A percentile compares a stretch with the other conserved stretches of the same genome.
These are phyloP conservation scores for Turdus rufiventris DNA, from an alignment of 2,113 vertebrate genomes.

Conservation along the genomic window DNA sequence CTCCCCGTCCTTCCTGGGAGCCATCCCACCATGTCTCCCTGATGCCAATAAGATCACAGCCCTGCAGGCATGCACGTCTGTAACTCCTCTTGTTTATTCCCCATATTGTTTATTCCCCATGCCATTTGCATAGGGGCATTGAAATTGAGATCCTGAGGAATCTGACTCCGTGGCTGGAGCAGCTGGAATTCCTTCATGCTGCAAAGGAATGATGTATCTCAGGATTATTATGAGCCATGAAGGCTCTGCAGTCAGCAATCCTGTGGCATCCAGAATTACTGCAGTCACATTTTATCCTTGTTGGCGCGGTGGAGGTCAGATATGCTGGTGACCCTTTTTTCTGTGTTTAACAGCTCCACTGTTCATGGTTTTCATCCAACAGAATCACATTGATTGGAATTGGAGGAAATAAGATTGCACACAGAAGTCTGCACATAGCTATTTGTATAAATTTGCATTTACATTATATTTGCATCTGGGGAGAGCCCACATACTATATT, in stretches of 20 bases:
- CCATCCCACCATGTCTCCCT: not conserved
- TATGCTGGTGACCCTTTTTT: not conserved
- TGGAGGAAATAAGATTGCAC: not conserved
- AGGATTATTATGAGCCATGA: not conserved
- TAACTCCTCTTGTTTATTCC: not conserved
- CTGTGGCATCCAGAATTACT: not conserved
- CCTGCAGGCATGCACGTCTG: accelerated
- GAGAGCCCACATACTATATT: not conserved
- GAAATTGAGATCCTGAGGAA: not conserved
- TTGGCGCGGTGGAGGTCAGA: not conserved
- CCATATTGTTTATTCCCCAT: not conserved
- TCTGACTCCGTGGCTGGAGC: not conserved
- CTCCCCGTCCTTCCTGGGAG: not conserved
- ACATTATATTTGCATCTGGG: slow-evolving; percentile 16
- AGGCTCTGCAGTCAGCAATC: not conserved
- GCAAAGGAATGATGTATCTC: not conserved
- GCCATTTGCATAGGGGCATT: not conserved
- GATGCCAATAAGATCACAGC: not conserved
- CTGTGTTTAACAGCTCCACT: not conserved
- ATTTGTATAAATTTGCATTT: not conserved
- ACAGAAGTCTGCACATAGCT: not conserved
- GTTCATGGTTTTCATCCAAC: not conserved
- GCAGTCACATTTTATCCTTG: not conserved
- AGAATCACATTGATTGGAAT: slow-evolving; percentile 6
- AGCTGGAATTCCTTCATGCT: not conserved